Evolutionary conservation across 2,888 invertebrate genomes (phyloP).

Genomic region (Drosophila quinaria): DNA sequence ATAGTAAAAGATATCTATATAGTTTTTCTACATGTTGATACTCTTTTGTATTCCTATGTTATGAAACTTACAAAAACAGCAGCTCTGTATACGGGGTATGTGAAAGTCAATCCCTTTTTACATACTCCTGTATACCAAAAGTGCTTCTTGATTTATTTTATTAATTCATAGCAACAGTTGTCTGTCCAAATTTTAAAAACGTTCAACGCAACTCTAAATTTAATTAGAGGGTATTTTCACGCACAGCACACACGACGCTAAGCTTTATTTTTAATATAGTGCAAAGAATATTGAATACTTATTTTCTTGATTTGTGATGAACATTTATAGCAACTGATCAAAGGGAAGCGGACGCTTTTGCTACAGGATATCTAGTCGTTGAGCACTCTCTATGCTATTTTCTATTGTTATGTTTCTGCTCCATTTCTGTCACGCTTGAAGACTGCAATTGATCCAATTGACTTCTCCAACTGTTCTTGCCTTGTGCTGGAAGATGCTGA

Average conservation of each 20-base stretch:
- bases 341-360: background rate
- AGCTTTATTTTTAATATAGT: background rate
- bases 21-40: no score
- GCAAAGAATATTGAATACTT: background rate
- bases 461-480: constrained; percentile 74
- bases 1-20: no score
- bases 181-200: no score
- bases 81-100: background rate
- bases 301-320: background rate
- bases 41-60: no score
- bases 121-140: no score
- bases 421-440: constrained; percentile 82
- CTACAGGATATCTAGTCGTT: constrained; percentile 4
- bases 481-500: constrained; percentile 73
- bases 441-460: constrained; percentile 82
- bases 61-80: no score
- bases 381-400: constrained; percentile 1
- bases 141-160: no score
- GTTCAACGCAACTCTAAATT: background rate
- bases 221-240: background rate
- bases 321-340: background rate
- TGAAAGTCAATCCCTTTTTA: no score
- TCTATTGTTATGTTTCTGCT: constrained; percentile 59
- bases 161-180: background rate
- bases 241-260: background rate